phyloP scores from a whole-genome alignment of 2,888 invertebrate genomes.

The Habroteleia sp. region DNA sequence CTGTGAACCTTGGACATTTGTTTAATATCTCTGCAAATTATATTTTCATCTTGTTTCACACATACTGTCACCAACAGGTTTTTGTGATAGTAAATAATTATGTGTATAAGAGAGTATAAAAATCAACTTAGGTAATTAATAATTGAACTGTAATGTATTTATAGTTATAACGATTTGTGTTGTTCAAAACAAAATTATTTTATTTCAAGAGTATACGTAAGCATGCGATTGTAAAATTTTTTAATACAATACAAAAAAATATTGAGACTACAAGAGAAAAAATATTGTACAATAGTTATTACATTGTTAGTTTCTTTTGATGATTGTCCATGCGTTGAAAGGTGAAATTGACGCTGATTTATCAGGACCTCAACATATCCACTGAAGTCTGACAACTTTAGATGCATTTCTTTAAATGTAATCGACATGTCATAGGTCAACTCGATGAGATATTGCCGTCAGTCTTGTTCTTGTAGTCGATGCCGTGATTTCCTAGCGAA shows the following conservation, averaged over 20 bases:
- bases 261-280: slow-evolving; percentile 43
- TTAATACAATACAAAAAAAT: too few species aligned
- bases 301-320: slow-evolving; percentile 48
- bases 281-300: slow-evolving; percentile 50
- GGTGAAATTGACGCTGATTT: slow-evolving; percentile 58
- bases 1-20: slow-evolving; percentile 58
- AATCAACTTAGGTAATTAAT: too few species aligned
- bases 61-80: slow-evolving; percentile 5
- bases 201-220: too few species aligned
- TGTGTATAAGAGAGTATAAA: neutral
- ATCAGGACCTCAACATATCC: slow-evolving; percentile 49
- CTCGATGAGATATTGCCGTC: slow-evolving; percentile 75
- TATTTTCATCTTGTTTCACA: slow-evolving; percentile 30
- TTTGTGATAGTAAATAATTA: slow-evolving; percentile 2
- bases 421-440: slow-evolving; percentile 79
- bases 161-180: too few species aligned
- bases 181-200: too few species aligned
- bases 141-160: too few species aligned
- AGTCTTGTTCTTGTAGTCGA: slow-evolving; percentile 73
- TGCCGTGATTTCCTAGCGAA: slow-evolving; percentile 72
- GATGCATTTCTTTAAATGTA: slow-evolving; percentile 66
- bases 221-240: too few species aligned
- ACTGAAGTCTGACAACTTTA: slow-evolving; percentile 52
- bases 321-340: slow-evolving; percentile 57
- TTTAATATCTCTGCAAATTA: slow-evolving; percentile 46